Evolutionary conservation across 2,888 invertebrate species (phyloP), one percentile per base, ranked within the genome.

Genomic region (Buathra laborator): DNA sequence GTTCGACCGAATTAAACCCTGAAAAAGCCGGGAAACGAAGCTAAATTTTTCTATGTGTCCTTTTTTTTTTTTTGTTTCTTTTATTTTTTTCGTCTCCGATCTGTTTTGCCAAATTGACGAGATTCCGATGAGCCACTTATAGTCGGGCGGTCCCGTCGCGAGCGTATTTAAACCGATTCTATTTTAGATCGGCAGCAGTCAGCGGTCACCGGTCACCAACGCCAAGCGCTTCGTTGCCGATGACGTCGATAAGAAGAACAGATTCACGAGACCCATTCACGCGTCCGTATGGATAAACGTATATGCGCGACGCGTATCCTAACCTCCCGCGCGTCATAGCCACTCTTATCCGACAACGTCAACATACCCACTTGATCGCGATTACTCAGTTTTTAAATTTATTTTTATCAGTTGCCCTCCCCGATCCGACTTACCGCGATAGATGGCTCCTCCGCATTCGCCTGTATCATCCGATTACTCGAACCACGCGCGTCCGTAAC

Each of bases 271-370:
- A 56, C 24, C 56, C 56, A 56, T 56, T 56, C 56, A 56, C 72
- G 43, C 79, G 29, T 77, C 81, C 71, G 29, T 68, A 71, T 81
- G 72, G 66, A 62, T 62, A 3, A n/a, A 7, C 32, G n/a, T 24
- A 9, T 71, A 9, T 71, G 37, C 51, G 12, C n/a, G 24, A 43
- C 74, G 12, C 12, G 16, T 4, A 24, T 16, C 19, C 0, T 3
- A 24, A 16, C 10, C 19, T 16, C 56, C 56, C 19, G 24, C 19
- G 24, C 56, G 56, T 56, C 56, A 56, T 16, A 19, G 10, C 24
- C 56, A 24, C 56, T 56, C 24, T 56, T 56, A 56, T 56, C 56
- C 12, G 24, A 24, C 3, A 56, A 10, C 56, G 56, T 24, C 24
- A 24, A 56, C 56, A 19, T 12, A 24, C 24, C 16, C 10, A 56